phyloP scores from a whole-genome alignment of 2,113 vertebrate genomes.

The Notarius lentiginosus region DNA sequence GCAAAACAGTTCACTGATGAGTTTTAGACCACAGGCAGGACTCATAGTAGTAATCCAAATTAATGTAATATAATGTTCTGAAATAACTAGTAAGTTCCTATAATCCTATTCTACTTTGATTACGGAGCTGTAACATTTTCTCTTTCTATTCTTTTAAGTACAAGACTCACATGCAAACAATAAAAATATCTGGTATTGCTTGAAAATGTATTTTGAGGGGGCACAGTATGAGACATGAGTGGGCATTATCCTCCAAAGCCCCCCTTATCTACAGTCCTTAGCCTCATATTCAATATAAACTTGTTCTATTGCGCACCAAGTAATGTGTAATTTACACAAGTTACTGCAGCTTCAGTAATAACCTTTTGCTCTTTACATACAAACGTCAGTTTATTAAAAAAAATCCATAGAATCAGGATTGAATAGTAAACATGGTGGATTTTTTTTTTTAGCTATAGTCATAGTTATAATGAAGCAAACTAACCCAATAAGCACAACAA shows the following conservation, averaged over 20 bases:
- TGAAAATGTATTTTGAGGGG: neutral
- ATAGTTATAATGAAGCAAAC: neutral
- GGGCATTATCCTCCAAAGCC: neutral
- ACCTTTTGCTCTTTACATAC: neutral
- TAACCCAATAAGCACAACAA: neutral
- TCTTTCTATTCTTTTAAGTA: neutral
- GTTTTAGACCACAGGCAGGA: neutral
- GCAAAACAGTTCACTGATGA: neutral
- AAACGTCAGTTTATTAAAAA: neutral
- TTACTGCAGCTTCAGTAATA: slow-evolving; percentile 8
- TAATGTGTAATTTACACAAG: neutral
- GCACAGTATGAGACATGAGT: neutral
- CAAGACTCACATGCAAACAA: neutral
- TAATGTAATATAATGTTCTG: neutral
- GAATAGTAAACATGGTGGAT: neutral
- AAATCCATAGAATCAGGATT: neutral
- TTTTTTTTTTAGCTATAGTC: neutral
- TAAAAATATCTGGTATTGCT: neutral
- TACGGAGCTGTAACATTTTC: neutral
- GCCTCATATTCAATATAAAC: neutral
- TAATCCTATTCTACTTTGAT: neutral
- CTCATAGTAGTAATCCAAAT: neutral
- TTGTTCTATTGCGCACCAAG: neutral
- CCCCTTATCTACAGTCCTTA: neutral
- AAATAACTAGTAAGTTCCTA: neutral